Conservation (phyloP, 2,113 vertebrate genomes). For the Plecotus auritus region DNA sequence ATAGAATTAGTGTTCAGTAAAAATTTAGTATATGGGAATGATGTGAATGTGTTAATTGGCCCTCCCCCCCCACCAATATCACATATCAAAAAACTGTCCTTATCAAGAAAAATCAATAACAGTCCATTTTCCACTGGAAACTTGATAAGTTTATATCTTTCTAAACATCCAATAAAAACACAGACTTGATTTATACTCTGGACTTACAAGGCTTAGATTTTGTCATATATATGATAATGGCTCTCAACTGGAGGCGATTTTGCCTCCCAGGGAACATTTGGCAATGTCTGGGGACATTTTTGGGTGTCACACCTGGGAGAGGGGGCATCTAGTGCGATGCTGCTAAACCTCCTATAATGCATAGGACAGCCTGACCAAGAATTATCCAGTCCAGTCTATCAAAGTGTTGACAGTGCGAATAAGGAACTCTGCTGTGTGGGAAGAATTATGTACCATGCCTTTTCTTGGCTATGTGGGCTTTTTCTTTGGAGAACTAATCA, state of each 20-base stretch:
- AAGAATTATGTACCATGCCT: not conserved
- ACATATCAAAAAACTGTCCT: not conserved
- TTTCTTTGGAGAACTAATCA: constrained; percentile 6
- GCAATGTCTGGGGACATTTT: not conserved
- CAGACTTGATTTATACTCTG: not conserved
- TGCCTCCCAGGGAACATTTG: not conserved
- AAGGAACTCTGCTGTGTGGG: not conserved
- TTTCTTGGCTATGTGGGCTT: not conserved
- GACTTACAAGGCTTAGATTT: not conserved
- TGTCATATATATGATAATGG: not conserved
- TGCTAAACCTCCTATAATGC: too few relatives aligned
- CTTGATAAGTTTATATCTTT: not conserved
- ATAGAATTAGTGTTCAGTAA: not conserved
- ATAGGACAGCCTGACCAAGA: not conserved
- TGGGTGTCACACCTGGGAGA: not conserved
- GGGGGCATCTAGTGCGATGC: not conserved
- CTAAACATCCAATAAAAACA: not conserved
- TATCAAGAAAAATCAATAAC: not conserved
- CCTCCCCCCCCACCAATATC: too few relatives aligned
- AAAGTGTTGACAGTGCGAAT: not conserved
- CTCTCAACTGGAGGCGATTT: not conserved
- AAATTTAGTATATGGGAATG: not conserved
- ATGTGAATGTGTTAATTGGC: not conserved
- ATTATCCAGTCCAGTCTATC: not conserved
- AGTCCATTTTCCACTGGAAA: not conserved